These are phyloP conservation scores for Ptychadena robeensis DNA, from an alignment of 2,797 vertebrate species.

Conservation along the genomic window DNA sequence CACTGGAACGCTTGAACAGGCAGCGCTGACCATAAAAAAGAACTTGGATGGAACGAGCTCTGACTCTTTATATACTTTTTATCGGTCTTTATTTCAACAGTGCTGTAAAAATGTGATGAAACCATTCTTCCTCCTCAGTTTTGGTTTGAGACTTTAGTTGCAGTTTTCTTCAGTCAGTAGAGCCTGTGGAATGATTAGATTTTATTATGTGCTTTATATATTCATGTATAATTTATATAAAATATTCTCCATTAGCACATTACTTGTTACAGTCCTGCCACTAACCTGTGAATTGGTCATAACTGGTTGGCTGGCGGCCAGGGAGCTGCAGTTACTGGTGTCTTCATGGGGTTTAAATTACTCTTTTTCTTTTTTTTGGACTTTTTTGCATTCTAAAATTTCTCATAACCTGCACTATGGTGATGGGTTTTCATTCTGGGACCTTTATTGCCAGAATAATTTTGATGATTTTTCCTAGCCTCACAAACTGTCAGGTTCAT, in stretches of 20 bases:
- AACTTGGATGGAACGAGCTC: not conserved
- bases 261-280: not conserved
- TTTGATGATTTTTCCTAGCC: conserved; percentile 1
- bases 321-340: not conserved
- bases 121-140: not conserved
- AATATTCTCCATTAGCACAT: not conserved
- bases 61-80: conserved; percentile 10
- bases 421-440: not conserved
- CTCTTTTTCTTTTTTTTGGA: not conserved
- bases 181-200: not conserved
- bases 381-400: not conserved
- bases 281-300: not conserved
- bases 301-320: not conserved
- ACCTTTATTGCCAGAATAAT: not conserved
- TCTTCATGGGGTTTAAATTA: not conserved
- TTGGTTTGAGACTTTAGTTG: not conserved
- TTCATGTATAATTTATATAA: not conserved
- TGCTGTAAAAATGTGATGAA: not conserved
- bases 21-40: conserved; percentile 6
- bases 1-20: conserved; percentile 40
- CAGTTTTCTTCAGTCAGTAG: not conserved
- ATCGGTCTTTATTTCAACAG: conserved; percentile 7
- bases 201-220: not conserved
- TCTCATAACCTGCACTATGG: not conserved
- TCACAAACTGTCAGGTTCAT: not conserved